phyloP scores from a whole-genome alignment of 2,888 invertebrate species.

The Smittia sp. region DNA sequence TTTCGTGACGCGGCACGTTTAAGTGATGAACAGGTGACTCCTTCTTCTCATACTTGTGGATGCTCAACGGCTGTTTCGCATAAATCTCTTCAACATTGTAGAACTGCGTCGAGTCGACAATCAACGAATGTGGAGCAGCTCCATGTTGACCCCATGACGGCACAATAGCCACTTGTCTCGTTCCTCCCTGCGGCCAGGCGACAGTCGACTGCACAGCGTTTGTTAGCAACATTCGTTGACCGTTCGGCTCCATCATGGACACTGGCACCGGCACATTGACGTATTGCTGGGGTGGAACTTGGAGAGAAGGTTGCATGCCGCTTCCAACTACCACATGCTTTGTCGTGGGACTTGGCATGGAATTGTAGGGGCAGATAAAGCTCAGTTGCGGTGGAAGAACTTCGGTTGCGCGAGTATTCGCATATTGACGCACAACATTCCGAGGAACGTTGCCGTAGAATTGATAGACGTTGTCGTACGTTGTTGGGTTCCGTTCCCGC shows the following conservation, averaged over 20 bases:
- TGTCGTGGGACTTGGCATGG: slow-evolving; percentile 65
- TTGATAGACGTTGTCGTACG: slow-evolving; percentile 69
- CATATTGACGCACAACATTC: slow-evolving; percentile 67
- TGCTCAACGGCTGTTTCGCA: slow-evolving; percentile 62
- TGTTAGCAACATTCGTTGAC: slow-evolving; percentile 74
- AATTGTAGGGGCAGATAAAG: slow-evolving; percentile 88
- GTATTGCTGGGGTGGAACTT: slow-evolving; percentile 81
- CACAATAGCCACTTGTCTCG: slow-evolving; percentile 76
- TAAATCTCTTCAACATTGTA: slow-evolving; percentile 61
- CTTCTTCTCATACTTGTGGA: slow-evolving; percentile 59
- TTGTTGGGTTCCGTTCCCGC: slow-evolving; percentile 64
- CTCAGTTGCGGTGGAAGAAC: slow-evolving; percentile 86
- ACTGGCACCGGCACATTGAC: slow-evolving; percentile 69
- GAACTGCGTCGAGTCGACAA: slow-evolving; percentile 73
- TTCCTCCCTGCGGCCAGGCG: slow-evolving; percentile 56
- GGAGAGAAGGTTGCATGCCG: slow-evolving; percentile 55
- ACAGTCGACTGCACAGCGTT: slow-evolving; percentile 54
- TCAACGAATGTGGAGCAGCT: slow-evolving; percentile 66
- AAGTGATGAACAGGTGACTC: slow-evolving; percentile 57
- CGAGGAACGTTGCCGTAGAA: slow-evolving; percentile 60
- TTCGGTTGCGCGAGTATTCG: slow-evolving; percentile 48
- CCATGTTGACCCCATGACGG: slow-evolving; percentile 78
- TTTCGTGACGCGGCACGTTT: slow-evolving; percentile 60
- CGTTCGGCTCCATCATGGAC: slow-evolving; percentile 85
- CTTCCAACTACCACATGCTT: slow-evolving; percentile 59